Evolutionary conservation across 2,797 vertebrate genomes (phyloP).

Genomic region (Cichlasoma orientale): DNA sequence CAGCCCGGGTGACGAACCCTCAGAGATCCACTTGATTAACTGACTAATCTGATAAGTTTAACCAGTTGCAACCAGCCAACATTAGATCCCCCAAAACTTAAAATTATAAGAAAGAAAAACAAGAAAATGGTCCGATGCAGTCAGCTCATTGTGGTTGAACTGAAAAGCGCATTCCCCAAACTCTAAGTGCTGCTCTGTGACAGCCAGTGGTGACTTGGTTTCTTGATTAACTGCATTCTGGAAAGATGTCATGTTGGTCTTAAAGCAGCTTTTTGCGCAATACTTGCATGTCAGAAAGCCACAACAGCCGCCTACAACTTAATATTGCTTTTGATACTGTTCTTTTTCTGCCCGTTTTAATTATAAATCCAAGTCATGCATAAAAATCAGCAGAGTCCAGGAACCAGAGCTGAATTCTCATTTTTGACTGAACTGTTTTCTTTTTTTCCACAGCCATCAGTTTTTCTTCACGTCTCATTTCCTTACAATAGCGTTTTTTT

Average conservation of each 20-base stretch:
- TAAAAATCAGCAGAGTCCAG: conserved; percentile 11
- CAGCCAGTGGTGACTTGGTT: conserved; percentile 14
- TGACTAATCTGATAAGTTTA: neutral
- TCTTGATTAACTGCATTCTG: conserved; percentile 22
- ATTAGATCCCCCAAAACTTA: neutral
- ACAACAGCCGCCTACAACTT: conserved; percentile 29
- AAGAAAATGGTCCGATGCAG: neutral
- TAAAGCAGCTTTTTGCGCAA: conserved; percentile 9
- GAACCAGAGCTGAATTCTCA: conserved; percentile 12
- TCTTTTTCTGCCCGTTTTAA: conserved; percentile 44
- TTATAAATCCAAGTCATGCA: conserved; percentile 59
- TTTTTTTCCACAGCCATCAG: neutral
- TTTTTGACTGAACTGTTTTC: neutral
- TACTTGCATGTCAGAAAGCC: conserved; percentile 34
- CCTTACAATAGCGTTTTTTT: conserved; percentile 28
- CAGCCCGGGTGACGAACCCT: neutral
- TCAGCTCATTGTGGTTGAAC: conserved; percentile 8
- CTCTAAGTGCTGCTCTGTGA: conserved; percentile 13
- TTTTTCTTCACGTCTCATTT: conserved; percentile 42
- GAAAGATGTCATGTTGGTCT: conserved; percentile 9
- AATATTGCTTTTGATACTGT: conserved; percentile 51
- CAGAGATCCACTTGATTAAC: neutral
- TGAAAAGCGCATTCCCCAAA: conserved; percentile 11
- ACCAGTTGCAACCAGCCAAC: neutral
- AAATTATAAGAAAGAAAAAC: neutral